Conservation (phyloP, 2,797 vertebrate species). For the Bradypodion pumilum region DNA sequence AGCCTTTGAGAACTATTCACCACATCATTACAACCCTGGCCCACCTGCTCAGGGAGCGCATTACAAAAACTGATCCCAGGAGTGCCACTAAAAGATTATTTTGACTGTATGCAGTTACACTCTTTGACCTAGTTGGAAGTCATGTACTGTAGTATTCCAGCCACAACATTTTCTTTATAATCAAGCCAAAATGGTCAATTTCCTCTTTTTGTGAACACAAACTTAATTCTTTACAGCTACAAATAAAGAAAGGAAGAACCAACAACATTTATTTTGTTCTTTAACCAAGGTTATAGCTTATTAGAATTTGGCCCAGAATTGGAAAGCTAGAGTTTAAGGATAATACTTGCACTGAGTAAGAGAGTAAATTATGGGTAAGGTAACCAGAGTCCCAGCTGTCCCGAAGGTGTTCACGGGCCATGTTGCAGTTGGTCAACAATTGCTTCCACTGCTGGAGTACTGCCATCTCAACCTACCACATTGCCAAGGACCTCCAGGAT, state of each 20-base stretch:
- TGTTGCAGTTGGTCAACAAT: too few species aligned
- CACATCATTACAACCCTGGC: constrained; percentile 3
- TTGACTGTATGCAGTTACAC: constrained; percentile 15
- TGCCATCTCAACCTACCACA: too few species aligned
- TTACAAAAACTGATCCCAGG: background rate
- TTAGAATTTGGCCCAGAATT: background rate
- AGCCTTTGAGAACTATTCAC: background rate
- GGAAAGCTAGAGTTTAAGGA: background rate
- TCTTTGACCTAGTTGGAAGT: background rate
- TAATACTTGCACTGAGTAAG: background rate
- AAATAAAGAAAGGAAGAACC: background rate
- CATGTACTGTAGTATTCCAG: constrained; percentile 1
- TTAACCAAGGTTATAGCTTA: background rate
- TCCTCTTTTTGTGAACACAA: background rate
- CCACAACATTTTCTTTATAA: constrained; percentile 22
- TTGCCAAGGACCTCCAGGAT: too few species aligned
- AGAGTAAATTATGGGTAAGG: background rate
- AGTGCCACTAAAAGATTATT: constrained; percentile 10
- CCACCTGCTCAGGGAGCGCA: constrained; percentile 16
- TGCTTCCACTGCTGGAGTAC: too few species aligned
- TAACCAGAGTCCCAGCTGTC: background rate
- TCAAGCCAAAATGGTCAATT: constrained; percentile 5
- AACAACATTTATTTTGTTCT: background rate
- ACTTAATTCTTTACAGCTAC: background rate
- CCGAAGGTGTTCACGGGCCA: too few species aligned